Base-by-base conservation (phyloP, 1,140 invertebrate species). In the Himalopsyche phryganea region DNA sequence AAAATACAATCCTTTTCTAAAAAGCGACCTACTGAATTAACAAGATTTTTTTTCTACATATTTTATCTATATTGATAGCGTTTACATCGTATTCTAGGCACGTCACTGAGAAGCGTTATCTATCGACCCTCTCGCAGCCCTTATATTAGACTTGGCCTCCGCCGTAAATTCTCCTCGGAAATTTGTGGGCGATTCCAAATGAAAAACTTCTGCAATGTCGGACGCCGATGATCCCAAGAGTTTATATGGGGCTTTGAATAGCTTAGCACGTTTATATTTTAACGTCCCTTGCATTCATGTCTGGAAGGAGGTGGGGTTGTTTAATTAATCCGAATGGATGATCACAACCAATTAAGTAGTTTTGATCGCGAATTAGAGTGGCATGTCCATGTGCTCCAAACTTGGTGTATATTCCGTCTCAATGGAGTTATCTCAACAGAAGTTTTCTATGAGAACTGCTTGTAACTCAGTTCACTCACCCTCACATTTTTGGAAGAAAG, bases 261-360 rank as follows among this genome's bases (percentile, higher is more conserved):
- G 56, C 61, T 56, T 59, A 33, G 48, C 61, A 63, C 61, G 44
- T 59, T 61, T 59, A 28, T 28, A 28, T 28, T 28, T 28, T 28
- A 28, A 28, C 23, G n/a, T 40, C n/a, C 38, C 11, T 5, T 40
- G 5, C 15, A 40, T 3, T 40, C n/a, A 40, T 15, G 15, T 40
- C n/a, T 2, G 40, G 18, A 28, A 6, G 38, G 49, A 15, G 19
- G 50, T 1, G 11, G 41, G 41, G 0, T 6, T 46, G 13, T 48
- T 33, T 32, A 53, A 60, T 60, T 60, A 49, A 11, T 40, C 38
- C 15, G 11, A 15, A 40, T 40, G 11, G n/a, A 15, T 40, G 15
- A 40, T 40, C n/a, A 5, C 38, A 40, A 40, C 11, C n/a, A 13
- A 40, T 40, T 40, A 40, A 6, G 38, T 15, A 5, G n/a, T n/a